Evolutionary conservation across 2,797 vertebrate genomes (phyloP), one percentile per base, ranked within the genome.

Genomic region (Eutrigla gurnardus): DNA sequence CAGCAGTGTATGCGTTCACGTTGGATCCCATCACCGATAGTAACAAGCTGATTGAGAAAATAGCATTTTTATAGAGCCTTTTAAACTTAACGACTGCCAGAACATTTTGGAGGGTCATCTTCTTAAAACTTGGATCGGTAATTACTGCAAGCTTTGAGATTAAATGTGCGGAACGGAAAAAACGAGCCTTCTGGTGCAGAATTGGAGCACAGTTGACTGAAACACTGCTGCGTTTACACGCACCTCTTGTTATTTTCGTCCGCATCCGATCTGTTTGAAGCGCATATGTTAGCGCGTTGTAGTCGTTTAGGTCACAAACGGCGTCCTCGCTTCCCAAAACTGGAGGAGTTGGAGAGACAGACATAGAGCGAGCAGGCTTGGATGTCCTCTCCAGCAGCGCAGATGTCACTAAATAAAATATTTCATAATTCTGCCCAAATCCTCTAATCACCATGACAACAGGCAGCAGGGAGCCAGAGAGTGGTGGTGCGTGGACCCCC

Each of bases 371-470:
- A 80, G 77, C 70, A 54, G 67, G 82, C 85, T 87, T 86, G 88
- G 89, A 89, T 83, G 83, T 93, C 93, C 91, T 94, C 91, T 91
- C 65, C 6, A 86, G 90, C 90, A 93, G 89, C 92, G 88, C 93
- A 95, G 94, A 95, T 95, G 94, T 93, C 90, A 90, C 92, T 91
- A 88, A 92, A 81, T 90, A 85, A 95, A 93, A 95, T 63, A 92
- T 89, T 93, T 95, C 94, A 93, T 93, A 94, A 95, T 95, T 94
- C 94, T 94, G 91, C 92, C 91, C 93, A 93, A 94, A 94, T 95
- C 92, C 89, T 93, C 90, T 92, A 94, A 95, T 93, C 75, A 91
- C 84, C 90, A 94, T 94, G 93, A 94, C 94, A 95, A 95, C 95
- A 92, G 90, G 92, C 93, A 92, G 91, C 89, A 92, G 92, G 89